phyloP scores from a whole-genome alignment of 2,888 invertebrate genomes.

The Lasioglossum calceatum region DNA sequence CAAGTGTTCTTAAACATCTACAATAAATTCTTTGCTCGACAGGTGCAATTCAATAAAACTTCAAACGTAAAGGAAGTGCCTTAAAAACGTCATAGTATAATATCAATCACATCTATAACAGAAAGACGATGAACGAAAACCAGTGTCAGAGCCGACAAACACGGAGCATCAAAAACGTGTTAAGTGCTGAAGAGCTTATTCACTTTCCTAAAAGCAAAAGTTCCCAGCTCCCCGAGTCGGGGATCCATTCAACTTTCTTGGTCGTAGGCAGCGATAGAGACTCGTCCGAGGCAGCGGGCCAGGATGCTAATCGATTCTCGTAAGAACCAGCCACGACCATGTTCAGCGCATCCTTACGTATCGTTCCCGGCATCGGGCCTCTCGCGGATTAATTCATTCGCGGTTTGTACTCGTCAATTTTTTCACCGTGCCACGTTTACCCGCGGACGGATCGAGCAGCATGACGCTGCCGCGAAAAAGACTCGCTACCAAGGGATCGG shows the following conservation, averaged over 20 bases:
- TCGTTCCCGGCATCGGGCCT: slow-evolving; percentile 35
- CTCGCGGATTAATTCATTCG: slow-evolving; percentile 54
- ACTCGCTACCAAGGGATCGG: slow-evolving; percentile 25
- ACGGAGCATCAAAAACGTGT: not conserved
- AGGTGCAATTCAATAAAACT: no score
- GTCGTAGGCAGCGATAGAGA: not conserved
- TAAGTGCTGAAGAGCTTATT: not conserved
- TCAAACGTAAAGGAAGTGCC: no score
- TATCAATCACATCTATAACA: not conserved
- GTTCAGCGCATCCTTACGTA: slow-evolving; percentile 48
- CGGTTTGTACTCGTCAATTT: slow-evolving; percentile 51
- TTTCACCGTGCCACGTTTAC: slow-evolving; percentile 27
- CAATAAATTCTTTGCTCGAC: no score
- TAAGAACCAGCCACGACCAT: slow-evolving; percentile 60
- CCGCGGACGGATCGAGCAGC: slow-evolving; percentile 16
- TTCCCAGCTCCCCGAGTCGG: not conserved
- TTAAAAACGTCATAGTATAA: no score
- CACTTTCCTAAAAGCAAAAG: slow-evolving; percentile 9
- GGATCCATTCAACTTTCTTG: slow-evolving; percentile 10
- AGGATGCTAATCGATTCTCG: slow-evolving; percentile 59
- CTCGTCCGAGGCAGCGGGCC: slow-evolving; percentile 34
- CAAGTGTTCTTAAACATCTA: no score
- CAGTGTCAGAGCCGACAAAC: not conserved
- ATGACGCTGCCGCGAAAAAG: slow-evolving; percentile 14
- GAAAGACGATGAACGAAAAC: not conserved